Base-by-base conservation (phyloP, 2,113 vertebrate species). In the Chrysemys picta region DNA sequence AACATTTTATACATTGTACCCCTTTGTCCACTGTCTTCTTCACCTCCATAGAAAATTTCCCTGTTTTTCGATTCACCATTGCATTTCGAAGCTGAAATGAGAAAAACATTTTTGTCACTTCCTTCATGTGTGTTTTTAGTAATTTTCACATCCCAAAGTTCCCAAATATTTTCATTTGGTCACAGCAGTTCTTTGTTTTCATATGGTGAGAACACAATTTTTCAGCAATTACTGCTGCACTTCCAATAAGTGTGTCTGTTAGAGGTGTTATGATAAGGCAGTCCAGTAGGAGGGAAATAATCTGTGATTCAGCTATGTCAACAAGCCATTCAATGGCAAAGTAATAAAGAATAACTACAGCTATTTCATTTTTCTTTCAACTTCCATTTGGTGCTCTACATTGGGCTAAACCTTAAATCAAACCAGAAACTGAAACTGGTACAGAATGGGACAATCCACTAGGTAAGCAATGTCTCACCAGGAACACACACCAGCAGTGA, bases 11-110 rank as follows among this genome's bases (percentile, higher is more conserved):
- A 96, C 89, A 92, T 86, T 98, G 97, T 98, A 99, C 99, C 99
- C 99, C 99, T 98, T 99, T 99, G 97, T 99, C 99, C 90, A 99
- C 99, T 62, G 99, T 99, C 98, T 99, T 99, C 98, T 99, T 99
- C 96, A 99, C 99, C 96, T 99, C 99, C 99, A 99, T 99, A 54
- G 99, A 99, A 96, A 99, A 99, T 92, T 98, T 99, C 83, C 99
- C 99, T 1, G 99, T 99, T 98, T 99, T 99, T 91, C 99, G 98
- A 98, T 99, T 99, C 97, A 99, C 99, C 99, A 99, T 99, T 91
- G 99, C 99, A 45, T 99, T 99, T 96, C 99, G 98, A 89, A 99
- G 98, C 99, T 99, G 94, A 91, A 96, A 96, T 2, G 35, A 96
- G 89, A 69, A 57, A 96, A 90, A 42, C 0, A 31, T 8, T 2